Evolutionary conservation across 2,113 vertebrate genomes (phyloP), one percentile per base, ranked within the genome.

Genomic region (Dasyprocta punctata): DNA sequence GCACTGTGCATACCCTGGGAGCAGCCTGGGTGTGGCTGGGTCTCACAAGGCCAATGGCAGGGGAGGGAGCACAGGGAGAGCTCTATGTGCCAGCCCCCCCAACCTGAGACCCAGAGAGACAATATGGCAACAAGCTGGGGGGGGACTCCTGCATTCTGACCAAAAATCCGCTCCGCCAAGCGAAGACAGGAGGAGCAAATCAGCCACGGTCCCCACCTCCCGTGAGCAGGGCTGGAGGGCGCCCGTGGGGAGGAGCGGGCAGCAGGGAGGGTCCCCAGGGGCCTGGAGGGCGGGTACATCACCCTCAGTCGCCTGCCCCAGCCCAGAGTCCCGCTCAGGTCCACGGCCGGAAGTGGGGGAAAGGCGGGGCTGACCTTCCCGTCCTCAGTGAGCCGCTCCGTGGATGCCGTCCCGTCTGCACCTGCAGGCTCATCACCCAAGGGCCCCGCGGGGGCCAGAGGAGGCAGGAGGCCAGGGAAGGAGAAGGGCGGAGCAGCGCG

Each of bases 181-280:
- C 73, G 49, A 33, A 81, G 41, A n/a, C 0, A 0, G 0, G 1
- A 41, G 24, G 24, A 33, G n/a, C 6, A 1, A 28, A 24, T 2
- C 44, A 26, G 36, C 1, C 63, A 1, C 38, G 0, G 0, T 19
- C 30, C 36, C 5, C 1, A 0, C 47, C n/a, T 61, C 44, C 26
- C 0, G 1, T 11, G 36, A 38, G 17, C 20, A 26, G 71, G 20
- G 38, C 71, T 24, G 22, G 22, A 24, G 38, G 10, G 16, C 63
- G 47, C 13, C 67, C 0, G 9, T 0, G 8, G n/a, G 22, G 22
- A 11, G 20, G n/a, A n/a, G n/a, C n/a, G n/a, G 54, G 17, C 33
- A 26, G 16, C 7, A 3, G 3, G 19, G n/a, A n/a, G 49, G 16
- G 20, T 67, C 38, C 33, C n/a, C 4, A 1, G 41, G 33, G 20